Evolutionary conservation across 2,113 vertebrate species (phyloP).

Genomic region (Pterocles burchelli): DNA sequence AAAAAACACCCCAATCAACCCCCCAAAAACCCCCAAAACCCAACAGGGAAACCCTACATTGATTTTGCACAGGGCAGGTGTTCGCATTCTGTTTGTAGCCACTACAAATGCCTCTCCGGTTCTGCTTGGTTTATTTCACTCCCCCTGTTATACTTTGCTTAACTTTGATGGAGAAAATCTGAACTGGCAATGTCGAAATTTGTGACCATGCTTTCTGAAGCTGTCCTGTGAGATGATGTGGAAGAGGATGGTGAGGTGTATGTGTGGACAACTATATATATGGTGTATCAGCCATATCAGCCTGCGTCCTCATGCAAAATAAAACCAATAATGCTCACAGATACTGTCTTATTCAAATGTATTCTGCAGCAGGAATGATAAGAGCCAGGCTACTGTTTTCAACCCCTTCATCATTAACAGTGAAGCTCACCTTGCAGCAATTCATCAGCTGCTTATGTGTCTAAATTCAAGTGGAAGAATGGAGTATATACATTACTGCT

Average conservation of each 20-base stretch:
- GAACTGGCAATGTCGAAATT: not conserved
- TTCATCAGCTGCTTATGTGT: not conserved
- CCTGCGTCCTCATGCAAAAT: not conserved
- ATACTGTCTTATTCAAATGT: not conserved
- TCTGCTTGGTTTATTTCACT: not conserved
- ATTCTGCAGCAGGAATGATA: not conserved
- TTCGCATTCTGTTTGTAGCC: not conserved
- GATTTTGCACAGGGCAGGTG: not conserved
- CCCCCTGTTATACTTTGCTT: not conserved
- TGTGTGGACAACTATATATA: not conserved
- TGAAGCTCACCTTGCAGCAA: not conserved
- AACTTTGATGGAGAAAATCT: not conserved
- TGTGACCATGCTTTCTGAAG: not conserved
- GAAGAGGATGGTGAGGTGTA: not conserved
- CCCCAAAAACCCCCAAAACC: rapidly evolving
- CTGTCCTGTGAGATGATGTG: not conserved
- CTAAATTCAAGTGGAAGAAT: not conserved
- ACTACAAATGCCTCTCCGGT: not conserved
- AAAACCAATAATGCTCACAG: not conserved
- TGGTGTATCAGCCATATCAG: not conserved
- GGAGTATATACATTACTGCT: not conserved
- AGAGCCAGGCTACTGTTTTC: not conserved
- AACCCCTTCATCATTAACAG: not conserved
- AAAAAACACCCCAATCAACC: not conserved
- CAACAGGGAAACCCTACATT: rapidly evolving